A percentile compares a stretch with the other conserved stretches of the same genome.
These are phyloP conservation scores for Stenotaenia linearis DNA, from an alignment of 2,888 invertebrate genomes.

Conservation along the genomic window DNA sequence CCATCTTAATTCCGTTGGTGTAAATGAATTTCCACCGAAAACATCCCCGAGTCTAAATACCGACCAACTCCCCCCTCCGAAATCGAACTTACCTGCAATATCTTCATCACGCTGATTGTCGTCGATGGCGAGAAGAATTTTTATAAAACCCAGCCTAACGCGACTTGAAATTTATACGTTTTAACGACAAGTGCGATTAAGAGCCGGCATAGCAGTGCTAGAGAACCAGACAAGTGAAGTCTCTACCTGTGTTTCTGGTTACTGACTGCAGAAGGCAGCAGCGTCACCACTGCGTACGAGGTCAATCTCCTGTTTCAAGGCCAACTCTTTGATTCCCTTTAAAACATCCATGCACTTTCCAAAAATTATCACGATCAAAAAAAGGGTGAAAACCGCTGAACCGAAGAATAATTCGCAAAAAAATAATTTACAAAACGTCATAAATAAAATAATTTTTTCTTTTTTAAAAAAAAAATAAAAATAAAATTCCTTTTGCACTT, in stretches of 20 bases:
- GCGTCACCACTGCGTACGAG: constrained; percentile 1
- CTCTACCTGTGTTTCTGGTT: not conserved
- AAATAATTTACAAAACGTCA: too few species aligned
- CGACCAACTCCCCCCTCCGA: not conserved
- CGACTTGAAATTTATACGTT: too few species aligned
- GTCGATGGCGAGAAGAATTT: too few species aligned
- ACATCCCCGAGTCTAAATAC: not conserved
- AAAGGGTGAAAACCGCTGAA: not conserved
- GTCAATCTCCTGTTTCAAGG: constrained; percentile 32
- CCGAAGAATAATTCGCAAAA: not conserved
- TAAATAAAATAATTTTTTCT: too few species aligned
- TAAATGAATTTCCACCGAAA: not conserved
- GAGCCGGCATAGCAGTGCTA: not conserved
- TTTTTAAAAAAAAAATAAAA: not conserved
- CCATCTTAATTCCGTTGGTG: too few species aligned
- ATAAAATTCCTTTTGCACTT: too few species aligned
- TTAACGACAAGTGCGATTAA: too few species aligned
- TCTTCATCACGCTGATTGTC: not conserved
- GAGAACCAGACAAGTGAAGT: not conserved
- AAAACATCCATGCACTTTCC: not conserved
- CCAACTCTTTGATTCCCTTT: not conserved
- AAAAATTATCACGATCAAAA: not conserved
- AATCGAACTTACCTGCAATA: constrained; percentile 11
- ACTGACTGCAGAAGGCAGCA: not conserved
- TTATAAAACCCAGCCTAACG: too few species aligned